Conservation (phyloP, 2,888 invertebrate species). For the Watsonalla cultraria region DNA sequence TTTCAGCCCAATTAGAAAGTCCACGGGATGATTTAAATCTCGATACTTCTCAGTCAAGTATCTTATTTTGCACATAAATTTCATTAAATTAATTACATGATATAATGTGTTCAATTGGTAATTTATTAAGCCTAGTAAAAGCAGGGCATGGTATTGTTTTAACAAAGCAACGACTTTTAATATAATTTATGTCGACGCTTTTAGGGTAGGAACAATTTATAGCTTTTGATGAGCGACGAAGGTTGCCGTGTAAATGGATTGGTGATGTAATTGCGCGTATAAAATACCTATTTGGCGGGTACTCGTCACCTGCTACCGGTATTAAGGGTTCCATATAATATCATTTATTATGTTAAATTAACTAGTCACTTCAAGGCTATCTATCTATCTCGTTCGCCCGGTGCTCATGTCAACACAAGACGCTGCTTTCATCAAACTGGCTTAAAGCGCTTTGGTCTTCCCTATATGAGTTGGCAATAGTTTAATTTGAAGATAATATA, state of each 20-base stretch:
- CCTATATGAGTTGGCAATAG: too few relatives aligned
- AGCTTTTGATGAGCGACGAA: slow-evolving; percentile 4
- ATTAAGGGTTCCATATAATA: slow-evolving; percentile 29
- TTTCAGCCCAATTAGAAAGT: neutral
- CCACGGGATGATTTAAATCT: too few relatives aligned
- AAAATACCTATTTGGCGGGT: slow-evolving; percentile 39
- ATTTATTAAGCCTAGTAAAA: neutral
- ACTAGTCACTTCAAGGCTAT: slow-evolving; percentile 13
- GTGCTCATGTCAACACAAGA: too few relatives aligned
- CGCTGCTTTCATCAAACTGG: too few relatives aligned
- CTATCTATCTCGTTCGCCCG: neutral
- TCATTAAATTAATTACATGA: neutral
- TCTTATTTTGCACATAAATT: neutral
- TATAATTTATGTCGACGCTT: neutral
- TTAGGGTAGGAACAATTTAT: slow-evolving; percentile 3
- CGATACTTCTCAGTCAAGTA: too few relatives aligned
- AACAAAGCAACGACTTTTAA: neutral
- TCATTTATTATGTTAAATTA: slow-evolving; percentile 39
- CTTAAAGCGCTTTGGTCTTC: too few relatives aligned
- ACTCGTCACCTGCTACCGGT: slow-evolving; percentile 35
- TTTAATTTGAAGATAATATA: too few relatives aligned
- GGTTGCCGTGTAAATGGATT: slow-evolving; percentile 21
- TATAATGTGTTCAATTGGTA: neutral
- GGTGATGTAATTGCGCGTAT: slow-evolving; percentile 28
- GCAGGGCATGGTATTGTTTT: too few relatives aligned